A percentile compares a stretch with the other conserved stretches of the same genome.
Evolutionary conservation across 2,888 invertebrate genomes (phyloP).

Genomic region (Julus scandinavius): DNA sequence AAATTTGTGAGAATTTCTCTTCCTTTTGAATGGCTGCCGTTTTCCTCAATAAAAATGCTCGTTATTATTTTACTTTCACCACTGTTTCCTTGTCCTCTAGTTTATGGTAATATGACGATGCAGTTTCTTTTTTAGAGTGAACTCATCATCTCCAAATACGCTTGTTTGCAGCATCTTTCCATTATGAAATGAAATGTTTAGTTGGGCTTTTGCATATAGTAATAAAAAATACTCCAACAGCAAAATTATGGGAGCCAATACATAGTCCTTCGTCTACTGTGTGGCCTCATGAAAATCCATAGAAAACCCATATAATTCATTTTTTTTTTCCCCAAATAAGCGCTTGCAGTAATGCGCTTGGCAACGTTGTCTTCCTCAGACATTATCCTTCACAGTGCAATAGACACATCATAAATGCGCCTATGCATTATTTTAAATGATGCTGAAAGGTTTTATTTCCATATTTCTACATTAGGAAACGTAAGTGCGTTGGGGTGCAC

Average conservation of each 20-base stretch:
- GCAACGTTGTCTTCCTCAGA: constrained; percentile 26
- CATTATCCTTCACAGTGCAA: constrained; percentile 45
- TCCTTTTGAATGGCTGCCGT: neutral
- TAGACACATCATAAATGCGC: constrained; percentile 45
- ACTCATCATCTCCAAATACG: constrained; percentile 20
- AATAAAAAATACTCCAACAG: neutral
- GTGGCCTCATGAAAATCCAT: constrained; percentile 5
- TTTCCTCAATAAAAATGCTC: neutral
- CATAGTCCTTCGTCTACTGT: neutral
- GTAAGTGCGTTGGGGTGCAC: constrained; percentile 41
- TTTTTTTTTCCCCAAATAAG: neutral
- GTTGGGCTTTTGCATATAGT: constrained; percentile 30
- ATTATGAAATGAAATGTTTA: constrained; percentile 46
- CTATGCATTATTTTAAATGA: constrained; percentile 45
- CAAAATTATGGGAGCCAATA: constrained; percentile 16
- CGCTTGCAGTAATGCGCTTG: constrained; percentile 23
- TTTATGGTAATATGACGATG: constrained; percentile 36
- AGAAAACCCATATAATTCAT: neutral
- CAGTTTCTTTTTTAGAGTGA: constrained; percentile 5
- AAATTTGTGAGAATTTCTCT: neutral
- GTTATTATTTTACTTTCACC: constrained; percentile 3
- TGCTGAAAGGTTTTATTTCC: constrained; percentile 45
- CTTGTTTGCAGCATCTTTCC: constrained; percentile 25
- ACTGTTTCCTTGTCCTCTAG: neutral
- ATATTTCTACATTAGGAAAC: constrained; percentile 14